Evolutionary conservation across 2,113 vertebrate species (phyloP).

Genomic region (Nycticryphes semicollaris): DNA sequence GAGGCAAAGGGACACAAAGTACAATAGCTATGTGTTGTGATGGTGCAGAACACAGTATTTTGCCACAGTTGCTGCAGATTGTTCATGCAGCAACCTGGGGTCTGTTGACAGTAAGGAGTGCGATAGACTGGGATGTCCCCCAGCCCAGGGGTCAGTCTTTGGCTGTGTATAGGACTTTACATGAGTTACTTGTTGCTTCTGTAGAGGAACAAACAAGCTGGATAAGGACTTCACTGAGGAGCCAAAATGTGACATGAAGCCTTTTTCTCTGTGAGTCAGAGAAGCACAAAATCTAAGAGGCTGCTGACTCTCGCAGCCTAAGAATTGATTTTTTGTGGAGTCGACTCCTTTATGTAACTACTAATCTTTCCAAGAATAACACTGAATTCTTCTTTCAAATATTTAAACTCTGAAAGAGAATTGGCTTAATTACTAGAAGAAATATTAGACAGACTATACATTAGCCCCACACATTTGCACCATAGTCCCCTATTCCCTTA

Average conservation of each 20-base stretch:
- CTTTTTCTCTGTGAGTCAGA: slow-evolving; percentile 18
- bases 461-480: not conserved
- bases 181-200: not conserved
- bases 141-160: not conserved
- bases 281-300: not conserved
- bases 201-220: not conserved
- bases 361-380: slow-evolving; percentile 53
- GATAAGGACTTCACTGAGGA: not conserved
- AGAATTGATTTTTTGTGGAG: not conserved
- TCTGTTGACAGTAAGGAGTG: not conserved
- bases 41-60: not conserved
- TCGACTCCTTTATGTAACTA: slow-evolving; percentile 30
- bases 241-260: not conserved
- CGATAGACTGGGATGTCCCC: not conserved
- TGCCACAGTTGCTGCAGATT: not conserved
- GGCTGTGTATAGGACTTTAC: not conserved
- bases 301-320: not conserved
- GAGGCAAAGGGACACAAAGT: not conserved
- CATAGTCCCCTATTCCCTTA: not conserved
- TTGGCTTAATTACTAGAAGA: not conserved
- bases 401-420: not conserved
- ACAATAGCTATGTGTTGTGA: not conserved
- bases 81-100: not conserved
- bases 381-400: slow-evolving; percentile 4
- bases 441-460: not conserved